These are phyloP conservation scores for Gasterosteus nipponicus DNA, from an alignment of 2,113 vertebrate species.

Conservation along the genomic window DNA sequence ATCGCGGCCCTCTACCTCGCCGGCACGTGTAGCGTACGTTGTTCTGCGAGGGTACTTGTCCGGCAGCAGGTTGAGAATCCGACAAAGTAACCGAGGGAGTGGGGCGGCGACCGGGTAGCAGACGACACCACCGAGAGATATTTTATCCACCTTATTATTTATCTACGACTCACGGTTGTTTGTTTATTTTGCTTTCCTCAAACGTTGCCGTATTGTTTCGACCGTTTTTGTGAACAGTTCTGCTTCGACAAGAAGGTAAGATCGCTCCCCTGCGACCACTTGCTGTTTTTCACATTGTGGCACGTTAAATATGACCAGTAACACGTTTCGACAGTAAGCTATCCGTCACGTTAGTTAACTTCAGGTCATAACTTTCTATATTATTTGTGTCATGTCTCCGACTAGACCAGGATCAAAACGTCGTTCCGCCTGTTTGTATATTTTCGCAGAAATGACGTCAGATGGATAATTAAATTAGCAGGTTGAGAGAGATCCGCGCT, in stretches of 20 bases:
- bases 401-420: neutral
- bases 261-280: neutral
- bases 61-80: constrained; percentile 41
- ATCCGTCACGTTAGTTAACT: neutral
- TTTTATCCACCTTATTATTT: neutral
- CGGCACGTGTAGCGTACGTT: constrained; percentile 72
- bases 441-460: neutral
- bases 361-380: neutral
- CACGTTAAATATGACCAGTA: neutral
- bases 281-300: neutral
- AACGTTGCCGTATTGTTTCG: neutral
- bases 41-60: constrained; percentile 6
- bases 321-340: neutral
- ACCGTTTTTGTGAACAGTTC: neutral
- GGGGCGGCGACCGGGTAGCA: neutral
- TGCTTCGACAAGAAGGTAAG: constrained; percentile 28
- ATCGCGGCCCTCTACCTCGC: neutral
- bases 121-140: neutral
- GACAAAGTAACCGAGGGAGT: constrained; percentile 8
- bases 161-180: neutral
- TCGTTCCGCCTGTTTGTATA: neutral
- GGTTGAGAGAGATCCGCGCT: neutral
- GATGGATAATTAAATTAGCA: neutral
- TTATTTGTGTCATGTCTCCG: neutral
- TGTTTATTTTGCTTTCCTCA: neutral